phyloP scores from a whole-genome alignment of 2,113 vertebrate species.

The Eublepharis macularius region DNA sequence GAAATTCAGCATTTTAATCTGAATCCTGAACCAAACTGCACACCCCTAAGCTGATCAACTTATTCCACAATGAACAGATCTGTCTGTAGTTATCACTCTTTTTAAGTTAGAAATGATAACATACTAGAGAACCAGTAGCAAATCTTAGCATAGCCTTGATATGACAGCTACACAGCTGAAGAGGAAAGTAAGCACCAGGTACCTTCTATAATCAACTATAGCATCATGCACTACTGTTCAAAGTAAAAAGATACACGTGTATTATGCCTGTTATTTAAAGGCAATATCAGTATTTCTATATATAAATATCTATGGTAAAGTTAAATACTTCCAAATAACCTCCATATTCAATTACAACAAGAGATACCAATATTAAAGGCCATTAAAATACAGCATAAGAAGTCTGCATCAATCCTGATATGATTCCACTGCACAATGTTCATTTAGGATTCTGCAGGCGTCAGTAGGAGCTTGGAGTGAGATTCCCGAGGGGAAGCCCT shows the following conservation, averaged over 20 bases:
- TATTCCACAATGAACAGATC: background rate
- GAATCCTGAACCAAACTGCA: too few species aligned
- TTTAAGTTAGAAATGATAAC: background rate
- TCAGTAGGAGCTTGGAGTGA: too few species aligned
- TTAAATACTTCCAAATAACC: background rate
- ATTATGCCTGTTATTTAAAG: background rate
- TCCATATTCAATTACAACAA: background rate
- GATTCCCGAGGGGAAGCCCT: too few species aligned
- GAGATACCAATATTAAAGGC: background rate
- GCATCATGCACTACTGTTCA: rapidly evolving
- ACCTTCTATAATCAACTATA: background rate
- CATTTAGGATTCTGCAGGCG: background rate
- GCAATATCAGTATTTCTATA: background rate
- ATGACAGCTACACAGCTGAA: rapidly evolving
- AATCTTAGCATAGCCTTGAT: constrained; percentile 7
- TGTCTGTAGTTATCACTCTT: background rate
- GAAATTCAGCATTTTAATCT: too few species aligned
- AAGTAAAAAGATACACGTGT: background rate
- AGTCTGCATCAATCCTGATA: background rate
- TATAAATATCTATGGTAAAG: too few species aligned
- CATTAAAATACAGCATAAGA: background rate
- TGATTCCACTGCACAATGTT: background rate
- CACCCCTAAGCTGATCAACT: too few species aligned
- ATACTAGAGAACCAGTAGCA: background rate
- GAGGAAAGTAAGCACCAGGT: background rate